Evolutionary conservation across 2,797 vertebrate species (phyloP).

Genomic region (Crenichthys baileyi): DNA sequence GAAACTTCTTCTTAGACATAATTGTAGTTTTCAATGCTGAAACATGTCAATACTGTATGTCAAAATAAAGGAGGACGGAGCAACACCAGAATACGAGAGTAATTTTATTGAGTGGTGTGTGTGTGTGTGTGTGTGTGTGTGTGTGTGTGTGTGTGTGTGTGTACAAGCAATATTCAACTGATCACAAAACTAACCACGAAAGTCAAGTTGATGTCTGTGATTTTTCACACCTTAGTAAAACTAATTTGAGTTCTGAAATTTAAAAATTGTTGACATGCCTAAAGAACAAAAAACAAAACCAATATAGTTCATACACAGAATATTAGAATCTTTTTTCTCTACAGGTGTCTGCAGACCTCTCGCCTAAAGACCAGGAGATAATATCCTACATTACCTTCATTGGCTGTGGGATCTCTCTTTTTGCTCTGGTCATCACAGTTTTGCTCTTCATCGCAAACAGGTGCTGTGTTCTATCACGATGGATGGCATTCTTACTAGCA

Average conservation of each 20-base stretch:
- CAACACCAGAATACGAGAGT: not conserved
- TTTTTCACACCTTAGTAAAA: not conserved
- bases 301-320: not conserved
- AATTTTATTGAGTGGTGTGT: too few species aligned
- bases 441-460: conserved; percentile 53
- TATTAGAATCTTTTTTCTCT: not conserved
- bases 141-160: too few species aligned
- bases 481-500: not conserved
- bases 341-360: conserved; percentile 18
- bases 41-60: not conserved
- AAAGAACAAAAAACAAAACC: not conserved
- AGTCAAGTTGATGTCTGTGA: not conserved
- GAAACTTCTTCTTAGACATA: not conserved
- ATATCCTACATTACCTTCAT: conserved; percentile 45
- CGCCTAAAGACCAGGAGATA: not conserved
- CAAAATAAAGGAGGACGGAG: not conserved
- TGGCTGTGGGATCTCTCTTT: conserved; percentile 61
- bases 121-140: too few species aligned
- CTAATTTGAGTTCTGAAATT: conserved; percentile 42
- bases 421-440: conserved; percentile 37
- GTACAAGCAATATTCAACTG: not conserved
- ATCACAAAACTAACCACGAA: not conserved
- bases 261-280: conserved; percentile 10
- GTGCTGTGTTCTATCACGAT: conserved; percentile 23
- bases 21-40: not conserved